Conservation (phyloP, 2,113 vertebrate genomes). For the Globicephala melas region DNA sequence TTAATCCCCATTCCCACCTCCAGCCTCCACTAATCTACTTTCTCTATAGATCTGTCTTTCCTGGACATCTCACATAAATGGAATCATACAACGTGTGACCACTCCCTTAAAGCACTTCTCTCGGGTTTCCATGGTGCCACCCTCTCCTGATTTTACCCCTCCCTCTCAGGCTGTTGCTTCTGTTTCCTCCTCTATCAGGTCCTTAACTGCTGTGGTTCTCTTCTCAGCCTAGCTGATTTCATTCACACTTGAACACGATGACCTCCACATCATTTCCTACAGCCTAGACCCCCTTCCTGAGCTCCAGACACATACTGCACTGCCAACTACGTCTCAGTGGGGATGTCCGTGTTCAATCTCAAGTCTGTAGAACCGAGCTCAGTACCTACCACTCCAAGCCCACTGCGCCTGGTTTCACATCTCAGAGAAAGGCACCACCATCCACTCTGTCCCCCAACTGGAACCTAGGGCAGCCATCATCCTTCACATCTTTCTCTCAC, state of each 20-base stretch:
- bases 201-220: not conserved
- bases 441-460: too few relatives aligned
- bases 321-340: not conserved
- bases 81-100: not conserved
- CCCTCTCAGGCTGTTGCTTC: not conserved
- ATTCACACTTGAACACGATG: not conserved
- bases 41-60: not conserved
- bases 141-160: not conserved
- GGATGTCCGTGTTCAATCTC: not conserved
- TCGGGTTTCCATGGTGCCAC: not conserved
- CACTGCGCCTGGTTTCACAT: not conserved
- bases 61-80: not conserved
- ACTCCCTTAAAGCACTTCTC: not conserved
- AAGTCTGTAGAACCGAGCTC: not conserved
- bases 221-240: not conserved
- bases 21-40: not conserved
- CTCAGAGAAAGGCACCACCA: not conserved
- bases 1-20: not conserved
- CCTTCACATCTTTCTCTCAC: not conserved
- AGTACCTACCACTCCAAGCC: not conserved
- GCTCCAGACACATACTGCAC: not conserved
- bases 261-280: not conserved
- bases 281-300: not conserved
- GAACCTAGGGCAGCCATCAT: not conserved
- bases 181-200: not conserved